Evolutionary conservation across 2,797 vertebrate species (phyloP), one percentile per base, ranked within the genome.

Genomic region (Anas bernieri): DNA sequence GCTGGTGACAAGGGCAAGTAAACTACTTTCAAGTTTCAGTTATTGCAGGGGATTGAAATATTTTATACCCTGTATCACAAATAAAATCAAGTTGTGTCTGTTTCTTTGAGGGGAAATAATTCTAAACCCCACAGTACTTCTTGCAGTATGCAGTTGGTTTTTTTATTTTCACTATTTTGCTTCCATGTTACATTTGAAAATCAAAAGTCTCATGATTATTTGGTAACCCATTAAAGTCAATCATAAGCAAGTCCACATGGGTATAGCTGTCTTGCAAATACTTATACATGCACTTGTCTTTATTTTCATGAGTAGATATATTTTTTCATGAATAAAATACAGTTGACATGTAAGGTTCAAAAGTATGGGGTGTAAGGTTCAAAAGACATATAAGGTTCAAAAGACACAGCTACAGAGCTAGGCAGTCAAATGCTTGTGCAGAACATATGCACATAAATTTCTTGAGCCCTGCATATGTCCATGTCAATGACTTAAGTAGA

Each of bases 341-440:
- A 93, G 70, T 41, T 88, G 91, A 74, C 45, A 8, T 31, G 7
- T 18, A 63, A 41, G 46, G 54, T 72, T 81, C 59, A 69, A 80
- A 87, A 78, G 88, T 37, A 54, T 35, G 18, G 23, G 16, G 14
- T 3, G 7, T 18, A 63, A 41, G 46, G 54, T 72, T 81, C 59
- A 69, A 80, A 87, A 78, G 91, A 74, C 45, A 8, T 31, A 6
- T 18, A 59, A 41, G 46, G 54, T 72, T 81, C 59, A 69, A 80
- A 87, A 86, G 63, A 61, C 28, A 6, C 68, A 69, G 37, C 23
- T n/a, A 31, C 4, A 6, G 70, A 12, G 11, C 28, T 7, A 39
- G 61, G 37, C 67, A 84, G 87, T 74, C 63, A 94, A 90, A 93
- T 68, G 26, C 79, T 92, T 96, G 48, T 58, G 54, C 41, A 86